A percentile compares a stretch with the other conserved stretches of the same genome.
These are phyloP conservation scores for Deroplatys truncata DNA, from an alignment of 2,888 invertebrate genomes.

Conservation along the genomic window DNA sequence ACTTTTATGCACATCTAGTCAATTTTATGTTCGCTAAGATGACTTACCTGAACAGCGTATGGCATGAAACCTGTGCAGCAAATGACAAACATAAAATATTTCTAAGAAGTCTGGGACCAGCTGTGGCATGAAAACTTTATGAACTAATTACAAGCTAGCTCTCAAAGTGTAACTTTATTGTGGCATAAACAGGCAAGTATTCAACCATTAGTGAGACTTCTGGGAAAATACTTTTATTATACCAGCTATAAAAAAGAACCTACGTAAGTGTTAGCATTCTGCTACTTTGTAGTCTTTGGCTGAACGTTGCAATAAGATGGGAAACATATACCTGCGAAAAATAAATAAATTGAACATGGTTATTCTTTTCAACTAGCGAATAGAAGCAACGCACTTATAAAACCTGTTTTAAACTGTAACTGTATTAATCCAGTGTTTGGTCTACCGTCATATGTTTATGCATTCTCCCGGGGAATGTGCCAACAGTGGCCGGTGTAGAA, in stretches of 20 bases:
- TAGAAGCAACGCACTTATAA: too few relatives aligned
- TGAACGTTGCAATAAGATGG: too few relatives aligned
- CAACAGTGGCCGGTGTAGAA: too few relatives aligned
- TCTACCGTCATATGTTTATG: too few relatives aligned
- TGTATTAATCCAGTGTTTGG: neutral
- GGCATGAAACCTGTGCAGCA: neutral
- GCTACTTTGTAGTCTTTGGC: neutral
- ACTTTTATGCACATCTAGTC: neutral
- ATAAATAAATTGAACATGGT: neutral
- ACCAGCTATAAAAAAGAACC: neutral
- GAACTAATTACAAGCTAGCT: neutral
- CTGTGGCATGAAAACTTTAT: neutral
- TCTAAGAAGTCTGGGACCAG: neutral
- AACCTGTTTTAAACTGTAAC: neutral
- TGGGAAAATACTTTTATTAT: neutral
- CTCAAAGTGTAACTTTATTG: neutral
- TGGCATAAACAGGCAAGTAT: neutral
- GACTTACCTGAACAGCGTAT: neutral
- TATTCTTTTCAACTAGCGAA: neutral
- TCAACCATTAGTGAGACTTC: neutral
- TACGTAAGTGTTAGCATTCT: neutral
- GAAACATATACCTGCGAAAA: neutral
- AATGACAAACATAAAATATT: neutral
- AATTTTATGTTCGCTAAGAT: neutral
- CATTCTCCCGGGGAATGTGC: too few relatives aligned